Percentiles rank a stretch among this genome's conserved stretches.
Conservation (phyloP, 2,113 vertebrate species). For the Recurvirostra avosetta region DNA sequence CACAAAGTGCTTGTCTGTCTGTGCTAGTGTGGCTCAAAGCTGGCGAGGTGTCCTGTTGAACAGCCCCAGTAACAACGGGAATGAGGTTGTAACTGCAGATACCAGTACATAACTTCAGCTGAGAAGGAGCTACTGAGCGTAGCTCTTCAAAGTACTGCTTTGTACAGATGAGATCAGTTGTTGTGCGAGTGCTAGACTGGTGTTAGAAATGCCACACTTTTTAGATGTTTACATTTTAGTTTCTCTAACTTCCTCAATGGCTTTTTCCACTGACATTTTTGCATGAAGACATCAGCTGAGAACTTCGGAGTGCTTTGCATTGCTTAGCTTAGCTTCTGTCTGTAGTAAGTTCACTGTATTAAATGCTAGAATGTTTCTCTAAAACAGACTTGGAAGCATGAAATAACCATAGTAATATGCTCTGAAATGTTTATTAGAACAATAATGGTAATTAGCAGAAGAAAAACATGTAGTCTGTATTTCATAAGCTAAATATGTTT, state of each 20-base stretch:
- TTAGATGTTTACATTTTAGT: neutral
- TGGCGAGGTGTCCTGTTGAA: neutral
- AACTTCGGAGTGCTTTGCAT: neutral
- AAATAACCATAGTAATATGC: neutral
- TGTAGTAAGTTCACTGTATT: neutral
- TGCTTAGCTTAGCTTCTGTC: slow-evolving; percentile 31
- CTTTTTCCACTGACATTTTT: neutral
- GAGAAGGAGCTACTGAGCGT: neutral
- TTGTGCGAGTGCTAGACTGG: neutral
- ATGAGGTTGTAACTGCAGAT: neutral
- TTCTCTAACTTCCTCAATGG: neutral
- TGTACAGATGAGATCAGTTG: no score
- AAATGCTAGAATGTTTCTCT: neutral
- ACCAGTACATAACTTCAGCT: rapidly evolving
- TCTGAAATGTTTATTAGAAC: neutral
- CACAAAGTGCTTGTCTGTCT: rapidly evolving
- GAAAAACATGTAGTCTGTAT: neutral
- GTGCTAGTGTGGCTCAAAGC: neutral
- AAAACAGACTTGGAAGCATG: neutral
- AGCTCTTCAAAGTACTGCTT: neutral
- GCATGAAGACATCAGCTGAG: neutral
- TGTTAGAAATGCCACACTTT: neutral
- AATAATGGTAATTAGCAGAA: neutral
- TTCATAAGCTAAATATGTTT: neutral
- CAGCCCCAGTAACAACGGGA: neutral